phyloP scores from a whole-genome alignment of 2,888 invertebrate species.

The Pherbina coryleti region DNA sequence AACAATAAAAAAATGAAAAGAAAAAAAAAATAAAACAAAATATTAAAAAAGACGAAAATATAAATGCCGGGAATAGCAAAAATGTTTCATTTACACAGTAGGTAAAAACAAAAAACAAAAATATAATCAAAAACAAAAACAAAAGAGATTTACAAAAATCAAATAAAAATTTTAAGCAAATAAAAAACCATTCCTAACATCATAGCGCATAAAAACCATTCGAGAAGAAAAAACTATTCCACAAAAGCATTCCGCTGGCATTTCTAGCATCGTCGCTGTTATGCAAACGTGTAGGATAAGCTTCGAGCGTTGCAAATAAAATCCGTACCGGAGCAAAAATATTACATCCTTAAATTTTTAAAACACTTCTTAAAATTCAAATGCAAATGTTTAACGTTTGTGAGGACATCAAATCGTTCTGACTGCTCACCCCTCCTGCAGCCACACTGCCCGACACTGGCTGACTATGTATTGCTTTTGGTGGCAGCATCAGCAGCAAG shows the following conservation, averaged over 20 bases:
- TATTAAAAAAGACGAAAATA: neutral
- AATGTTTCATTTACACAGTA: conserved; percentile 13
- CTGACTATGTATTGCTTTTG: neutral
- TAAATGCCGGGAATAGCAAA: neutral
- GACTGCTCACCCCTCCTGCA: neutral
- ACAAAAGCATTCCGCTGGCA: conserved; percentile 17
- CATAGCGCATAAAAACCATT: neutral
- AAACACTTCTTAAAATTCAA: conserved; percentile 31
- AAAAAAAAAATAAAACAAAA: neutral
- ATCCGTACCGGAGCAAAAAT: neutral
- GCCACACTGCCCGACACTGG: neutral
- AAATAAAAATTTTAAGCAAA: conserved; percentile 21
- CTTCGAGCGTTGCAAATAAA: conserved; percentile 16
- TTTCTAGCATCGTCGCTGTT: neutral
- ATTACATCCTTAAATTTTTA: conserved; percentile 34
- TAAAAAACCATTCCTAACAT: conserved; percentile 7
- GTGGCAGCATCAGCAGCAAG: neutral
- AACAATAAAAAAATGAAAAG: neutral
- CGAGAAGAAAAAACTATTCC: neutral
- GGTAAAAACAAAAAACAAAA: neutral
- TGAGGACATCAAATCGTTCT: conserved; percentile 20
- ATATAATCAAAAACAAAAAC: neutral
- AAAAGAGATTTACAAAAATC: conserved; percentile 16
- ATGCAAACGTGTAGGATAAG: neutral
- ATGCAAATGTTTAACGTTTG: conserved; percentile 33